Conservation (phyloP, 2,888 invertebrate genomes). For the Leptinotarsa juncta region DNA sequence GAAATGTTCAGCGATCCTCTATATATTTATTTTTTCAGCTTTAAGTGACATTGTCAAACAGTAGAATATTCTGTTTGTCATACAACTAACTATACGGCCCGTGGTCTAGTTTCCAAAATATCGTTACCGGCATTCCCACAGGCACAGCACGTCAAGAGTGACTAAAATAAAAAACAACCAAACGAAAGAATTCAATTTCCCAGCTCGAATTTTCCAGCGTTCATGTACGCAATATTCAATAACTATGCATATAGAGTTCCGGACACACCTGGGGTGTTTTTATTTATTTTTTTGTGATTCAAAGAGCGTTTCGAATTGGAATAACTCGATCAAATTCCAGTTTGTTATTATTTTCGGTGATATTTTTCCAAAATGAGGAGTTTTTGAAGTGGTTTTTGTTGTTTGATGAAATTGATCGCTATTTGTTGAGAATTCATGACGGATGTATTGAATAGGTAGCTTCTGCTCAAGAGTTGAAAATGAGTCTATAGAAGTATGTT, state of each 20-base stretch:
- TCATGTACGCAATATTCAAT: neutral
- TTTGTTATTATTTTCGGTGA: no score
- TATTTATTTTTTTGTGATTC: neutral
- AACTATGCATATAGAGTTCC: neutral
- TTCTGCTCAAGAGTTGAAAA: no score
- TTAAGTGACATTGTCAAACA: neutral
- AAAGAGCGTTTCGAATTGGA: neutral
- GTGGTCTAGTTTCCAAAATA: slow-evolving; percentile 1
- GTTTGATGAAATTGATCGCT: no score
- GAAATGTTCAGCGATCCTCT: no score
- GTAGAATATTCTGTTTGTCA: neutral
- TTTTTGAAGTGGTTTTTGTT: no score
- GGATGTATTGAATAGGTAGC: no score
- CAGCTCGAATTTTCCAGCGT: neutral
- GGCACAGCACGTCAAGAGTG: neutral
- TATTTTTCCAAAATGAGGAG: no score
- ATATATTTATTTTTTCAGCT: no score
- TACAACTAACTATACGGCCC: neutral
- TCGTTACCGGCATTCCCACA: slow-evolving; percentile 2
- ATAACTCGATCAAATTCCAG: neutral
- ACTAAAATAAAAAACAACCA: neutral
- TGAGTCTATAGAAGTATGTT: no score
- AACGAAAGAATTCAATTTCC: slow-evolving; percentile 11
- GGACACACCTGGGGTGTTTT: neutral
- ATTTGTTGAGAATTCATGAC: no score